Base-by-base conservation (phyloP, 2,888 invertebrate species). In the Notodonta ziczac region DNA sequence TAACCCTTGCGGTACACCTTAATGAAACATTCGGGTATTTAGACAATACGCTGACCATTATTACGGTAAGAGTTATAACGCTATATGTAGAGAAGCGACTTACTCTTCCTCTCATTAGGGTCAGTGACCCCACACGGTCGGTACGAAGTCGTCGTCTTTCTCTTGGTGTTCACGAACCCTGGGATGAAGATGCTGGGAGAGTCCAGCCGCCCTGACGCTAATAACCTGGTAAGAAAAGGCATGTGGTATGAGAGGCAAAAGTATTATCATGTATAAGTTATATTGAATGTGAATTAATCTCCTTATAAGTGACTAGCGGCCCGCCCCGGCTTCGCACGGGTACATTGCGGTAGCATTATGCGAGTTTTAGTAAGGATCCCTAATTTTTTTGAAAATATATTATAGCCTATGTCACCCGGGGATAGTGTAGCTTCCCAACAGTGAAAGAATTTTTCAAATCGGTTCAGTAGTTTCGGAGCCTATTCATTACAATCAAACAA, bases 121-220 rank as follows among this genome's bases (percentile, higher is more conserved):
- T 97, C 97, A 14, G 95, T 94, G 24, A 95, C 95, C 0, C 97
- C 97, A 72, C 98, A 98, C 61, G 95, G 96, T 51, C 97, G 94
- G 81, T 97, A 97, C 0, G 97, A 96, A 42, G 96, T 94, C 63
- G 95, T 96, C 6, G 90, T 83, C 85, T 97, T 97, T 56, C 97
- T 91, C 82, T 97, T 97, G 39, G 90, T 88, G 79, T 96, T 94
- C 24, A 96, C 91, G 83, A 95, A 97, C 4, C 98, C 98, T 0
- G 97, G 97, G 79, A 97, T 96, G 77, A 93, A 96, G 62, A 98
- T 93, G 78, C 96, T 97, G 0, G 97, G 97, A 0, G 96, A 89
- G 58, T 96, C 96, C 63, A 98, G 89, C 59, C 95, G 95, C 0
- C 98, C 97, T 1, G 96, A 95, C 3, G 96, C 95, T 68, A 98